Conservation (phyloP, 2,888 invertebrate species). For the Amaurobius ferox region DNA sequence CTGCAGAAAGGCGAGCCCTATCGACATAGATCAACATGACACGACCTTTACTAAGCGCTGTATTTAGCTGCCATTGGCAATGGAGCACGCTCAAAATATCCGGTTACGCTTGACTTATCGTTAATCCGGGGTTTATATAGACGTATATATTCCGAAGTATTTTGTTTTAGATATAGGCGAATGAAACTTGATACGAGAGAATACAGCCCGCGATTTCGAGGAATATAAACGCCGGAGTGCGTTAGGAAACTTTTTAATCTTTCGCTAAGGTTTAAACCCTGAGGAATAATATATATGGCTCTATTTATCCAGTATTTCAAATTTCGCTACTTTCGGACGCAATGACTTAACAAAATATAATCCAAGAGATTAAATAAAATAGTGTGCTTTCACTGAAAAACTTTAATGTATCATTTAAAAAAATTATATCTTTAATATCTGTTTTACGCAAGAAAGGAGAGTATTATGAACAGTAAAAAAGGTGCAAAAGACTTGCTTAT, state of each 20-base stretch:
- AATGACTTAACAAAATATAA: too few species aligned
- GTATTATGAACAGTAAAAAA: too few species aligned
- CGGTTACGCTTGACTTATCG: slow-evolving; percentile 65
- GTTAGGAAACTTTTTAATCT: slow-evolving; percentile 59
- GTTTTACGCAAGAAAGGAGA: too few species aligned
- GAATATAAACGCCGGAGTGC: slow-evolving; percentile 53
- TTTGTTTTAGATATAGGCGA: slow-evolving; percentile 48
- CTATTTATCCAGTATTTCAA: neutral
- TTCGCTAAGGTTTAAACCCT: slow-evolving; percentile 42
- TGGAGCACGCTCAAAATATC: slow-evolving; percentile 56
- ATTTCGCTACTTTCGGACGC: neutral
- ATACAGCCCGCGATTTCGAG: slow-evolving; percentile 44
- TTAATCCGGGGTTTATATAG: slow-evolving; percentile 64
- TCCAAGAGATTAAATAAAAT: too few species aligned
- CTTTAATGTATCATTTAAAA: too few species aligned
- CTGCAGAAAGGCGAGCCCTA: slow-evolving; percentile 52
- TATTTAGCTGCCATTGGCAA: slow-evolving; percentile 67
- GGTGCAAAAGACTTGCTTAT: too few species aligned
- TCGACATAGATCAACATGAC: slow-evolving; percentile 65
- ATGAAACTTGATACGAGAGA: slow-evolving; percentile 46
- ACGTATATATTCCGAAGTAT: slow-evolving; percentile 43
- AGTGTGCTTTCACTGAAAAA: too few species aligned
- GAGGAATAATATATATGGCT: slow-evolving; percentile 26
- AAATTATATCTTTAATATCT: too few species aligned
- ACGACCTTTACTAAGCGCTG: slow-evolving; percentile 68